Conservation (phyloP, 2,797 vertebrate genomes). For the Myiothlypis coronata region DNA sequence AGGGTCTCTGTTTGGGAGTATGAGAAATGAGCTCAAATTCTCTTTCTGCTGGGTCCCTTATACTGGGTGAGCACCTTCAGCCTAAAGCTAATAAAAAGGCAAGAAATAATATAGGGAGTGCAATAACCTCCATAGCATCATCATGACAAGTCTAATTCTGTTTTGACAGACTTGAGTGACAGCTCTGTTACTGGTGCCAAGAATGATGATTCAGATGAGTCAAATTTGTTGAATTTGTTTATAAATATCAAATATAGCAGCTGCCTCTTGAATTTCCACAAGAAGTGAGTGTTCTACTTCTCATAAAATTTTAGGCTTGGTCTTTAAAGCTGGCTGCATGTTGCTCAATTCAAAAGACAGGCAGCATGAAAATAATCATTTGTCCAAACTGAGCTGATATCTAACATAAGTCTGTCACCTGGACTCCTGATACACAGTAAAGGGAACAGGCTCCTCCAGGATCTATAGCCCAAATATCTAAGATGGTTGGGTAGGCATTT, state of each 20-base stretch:
- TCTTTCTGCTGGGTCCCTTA: neutral
- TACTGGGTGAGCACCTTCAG: neutral
- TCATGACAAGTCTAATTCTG: neutral
- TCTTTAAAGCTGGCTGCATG: neutral
- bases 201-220: neutral
- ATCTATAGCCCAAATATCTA: neutral
- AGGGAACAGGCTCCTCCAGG: neutral
- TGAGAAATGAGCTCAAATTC: neutral
- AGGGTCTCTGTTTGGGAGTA: neutral
- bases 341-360: neutral
- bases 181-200: neutral
- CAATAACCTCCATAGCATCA: neutral
- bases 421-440: neutral
- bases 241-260: neutral
- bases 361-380: neutral
- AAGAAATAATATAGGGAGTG: neutral
- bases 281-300: neutral
- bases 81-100: neutral
- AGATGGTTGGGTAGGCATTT: neutral
- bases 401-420: neutral
- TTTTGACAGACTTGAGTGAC: slow-evolving; percentile 34
- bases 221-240: slow-evolving; percentile 8
- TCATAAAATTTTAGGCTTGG: neutral
- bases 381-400: neutral
- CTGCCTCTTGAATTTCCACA: neutral